Conservation (phyloP, 2,797 vertebrate genomes). For the Bradypodion pumilum region DNA sequence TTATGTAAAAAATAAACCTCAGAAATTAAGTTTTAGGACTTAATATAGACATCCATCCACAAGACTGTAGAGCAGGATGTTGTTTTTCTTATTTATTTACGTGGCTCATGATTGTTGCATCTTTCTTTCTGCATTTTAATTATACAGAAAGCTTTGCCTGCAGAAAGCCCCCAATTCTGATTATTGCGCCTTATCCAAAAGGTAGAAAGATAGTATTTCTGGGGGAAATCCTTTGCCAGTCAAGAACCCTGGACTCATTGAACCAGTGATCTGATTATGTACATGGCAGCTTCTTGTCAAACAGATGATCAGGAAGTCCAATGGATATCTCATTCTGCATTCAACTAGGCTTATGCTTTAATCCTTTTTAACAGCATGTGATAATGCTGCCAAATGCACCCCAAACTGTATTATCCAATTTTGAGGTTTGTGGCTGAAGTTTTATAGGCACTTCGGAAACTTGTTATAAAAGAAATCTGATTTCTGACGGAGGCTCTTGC, state of each 20-base stretch:
- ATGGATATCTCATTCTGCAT: neutral
- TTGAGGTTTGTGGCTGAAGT: constrained; percentile 2
- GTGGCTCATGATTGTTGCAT: neutral
- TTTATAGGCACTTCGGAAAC: constrained; percentile 45
- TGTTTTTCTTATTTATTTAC: neutral
- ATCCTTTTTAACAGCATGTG: constrained; percentile 7
- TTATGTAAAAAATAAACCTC: neutral
- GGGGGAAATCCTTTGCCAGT: neutral
- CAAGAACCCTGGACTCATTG: neutral
- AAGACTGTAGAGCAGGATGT: neutral
- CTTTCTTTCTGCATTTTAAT: neutral
- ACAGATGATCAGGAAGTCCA: constrained; percentile 1
- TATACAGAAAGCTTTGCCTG: neutral
- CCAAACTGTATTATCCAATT: constrained; percentile 2
- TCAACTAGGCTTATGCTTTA: neutral
- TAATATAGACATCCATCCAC: neutral
- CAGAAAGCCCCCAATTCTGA: neutral
- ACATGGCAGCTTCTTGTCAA: neutral
- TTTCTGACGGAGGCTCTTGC: constrained; percentile 27
- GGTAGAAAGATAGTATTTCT: neutral
- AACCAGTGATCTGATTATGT: neutral
- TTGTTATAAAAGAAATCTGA: constrained; percentile 34
- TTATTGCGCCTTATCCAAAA: neutral
- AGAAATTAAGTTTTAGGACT: neutral
- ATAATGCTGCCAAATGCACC: constrained; percentile 19